phyloP scores from a whole-genome alignment of 1,140 invertebrate genomes.

The Papilio aristodemus region DNA sequence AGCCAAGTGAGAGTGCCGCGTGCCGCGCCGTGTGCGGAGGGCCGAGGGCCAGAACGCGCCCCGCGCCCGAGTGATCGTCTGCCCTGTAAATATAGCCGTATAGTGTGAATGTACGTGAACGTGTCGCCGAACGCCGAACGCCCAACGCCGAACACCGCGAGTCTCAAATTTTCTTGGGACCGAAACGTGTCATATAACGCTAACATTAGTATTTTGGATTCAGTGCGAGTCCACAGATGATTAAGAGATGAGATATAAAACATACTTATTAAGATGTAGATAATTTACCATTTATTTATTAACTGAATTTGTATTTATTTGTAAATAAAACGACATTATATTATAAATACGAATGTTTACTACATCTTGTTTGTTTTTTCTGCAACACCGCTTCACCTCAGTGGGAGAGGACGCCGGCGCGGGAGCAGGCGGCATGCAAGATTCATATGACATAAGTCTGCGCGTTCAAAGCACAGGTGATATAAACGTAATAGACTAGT shows the following conservation, averaged over 20 bases:
- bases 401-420: background rate
- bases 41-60: constrained; percentile 57
- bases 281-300: constrained; percentile 81
- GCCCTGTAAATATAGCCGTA: constrained; percentile 70
- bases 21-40: constrained; percentile 53
- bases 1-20: constrained; percentile 56
- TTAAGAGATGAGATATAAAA: constrained; percentile 80
- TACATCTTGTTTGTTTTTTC: constrained; percentile 74
- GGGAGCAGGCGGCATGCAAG: constrained; percentile 7
- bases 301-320: constrained; percentile 81
- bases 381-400: constrained; percentile 33
- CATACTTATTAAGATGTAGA: constrained; percentile 80
- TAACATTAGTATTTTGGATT: constrained; percentile 80
- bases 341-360: constrained; percentile 81
- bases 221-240: constrained; percentile 74
- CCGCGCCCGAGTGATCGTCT: constrained; percentile 68
- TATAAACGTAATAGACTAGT: background rate
- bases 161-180: constrained; percentile 80
- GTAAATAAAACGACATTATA: constrained; percentile 80
- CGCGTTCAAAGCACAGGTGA: too few species aligned
- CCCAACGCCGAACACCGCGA: constrained; percentile 68
- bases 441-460: constrained; percentile 24
- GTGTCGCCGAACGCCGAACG: constrained; percentile 74
- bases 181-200: constrained; percentile 79
- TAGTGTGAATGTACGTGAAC: constrained; percentile 79